phyloP scores from a whole-genome alignment of 2,797 vertebrate species.

The Pangasius macronema region DNA sequence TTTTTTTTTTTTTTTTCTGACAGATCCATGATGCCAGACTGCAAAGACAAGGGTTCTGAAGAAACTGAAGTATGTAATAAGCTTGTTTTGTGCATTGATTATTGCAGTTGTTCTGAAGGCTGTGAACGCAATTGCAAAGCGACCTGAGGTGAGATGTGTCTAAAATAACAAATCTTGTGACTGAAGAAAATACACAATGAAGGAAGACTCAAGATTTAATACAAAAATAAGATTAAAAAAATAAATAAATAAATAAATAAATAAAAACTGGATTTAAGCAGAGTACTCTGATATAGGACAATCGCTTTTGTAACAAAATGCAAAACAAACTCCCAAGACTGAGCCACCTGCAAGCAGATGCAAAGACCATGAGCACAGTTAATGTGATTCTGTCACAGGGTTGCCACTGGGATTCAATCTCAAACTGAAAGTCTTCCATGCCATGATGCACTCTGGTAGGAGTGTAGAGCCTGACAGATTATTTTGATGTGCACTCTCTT shows the following conservation, averaged over 20 bases:
- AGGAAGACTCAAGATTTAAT: background rate
- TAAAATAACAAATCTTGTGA: background rate
- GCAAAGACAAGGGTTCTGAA: slow-evolving; percentile 9
- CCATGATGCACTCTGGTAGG: background rate
- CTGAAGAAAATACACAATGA: background rate
- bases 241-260: too few species aligned
- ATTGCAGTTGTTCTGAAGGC: background rate
- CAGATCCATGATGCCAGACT: slow-evolving; percentile 10
- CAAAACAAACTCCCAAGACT: slow-evolving; percentile 3
- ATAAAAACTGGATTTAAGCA: background rate
- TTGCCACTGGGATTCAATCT: background rate
- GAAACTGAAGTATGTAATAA: slow-evolving; percentile 27
- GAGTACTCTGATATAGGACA: background rate
- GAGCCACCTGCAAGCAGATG: slow-evolving; percentile 3
- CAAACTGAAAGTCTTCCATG: background rate
- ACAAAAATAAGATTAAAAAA: background rate
- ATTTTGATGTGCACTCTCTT: background rate
- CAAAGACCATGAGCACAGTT: slow-evolving; percentile 8
- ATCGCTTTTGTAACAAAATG: background rate
- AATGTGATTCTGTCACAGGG: background rate
- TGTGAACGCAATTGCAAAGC: background rate
- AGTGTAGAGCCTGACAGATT: background rate
- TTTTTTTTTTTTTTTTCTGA: background rate
- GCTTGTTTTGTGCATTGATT: slow-evolving; percentile 29
- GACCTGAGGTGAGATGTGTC: background rate